Percentiles rank a stretch among this genome's conserved stretches.
Evolutionary conservation across 1,140 invertebrate species (phyloP).

Genomic region (Drosophila fuyamai): DNA sequence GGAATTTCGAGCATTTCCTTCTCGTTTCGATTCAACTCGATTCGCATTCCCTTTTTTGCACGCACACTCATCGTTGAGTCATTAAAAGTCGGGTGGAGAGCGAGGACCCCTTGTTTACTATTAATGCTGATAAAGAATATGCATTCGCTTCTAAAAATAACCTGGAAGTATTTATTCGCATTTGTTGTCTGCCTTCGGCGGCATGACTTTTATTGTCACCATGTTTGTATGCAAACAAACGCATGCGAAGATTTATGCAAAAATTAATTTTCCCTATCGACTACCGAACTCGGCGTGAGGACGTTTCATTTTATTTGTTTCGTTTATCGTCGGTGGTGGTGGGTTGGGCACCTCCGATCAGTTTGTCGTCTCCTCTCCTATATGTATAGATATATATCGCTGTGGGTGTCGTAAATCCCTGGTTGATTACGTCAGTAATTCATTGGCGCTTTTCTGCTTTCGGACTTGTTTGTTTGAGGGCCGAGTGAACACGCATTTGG

Average conservation of each 20-base stretch:
- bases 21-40: constrained; percentile 33
- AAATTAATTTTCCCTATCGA: constrained; percentile 47
- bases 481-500: constrained; percentile 38
- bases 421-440: constrained; percentile 67
- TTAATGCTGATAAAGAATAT: constrained; percentile 55
- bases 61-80: constrained; percentile 54
- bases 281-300: constrained; percentile 24
- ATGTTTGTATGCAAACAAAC: constrained; percentile 35
- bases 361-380: constrained; percentile 3
- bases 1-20: constrained; percentile 73
- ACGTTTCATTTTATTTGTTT: constrained; percentile 54
- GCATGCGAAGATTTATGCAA: constrained; percentile 73
- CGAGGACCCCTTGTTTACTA: constrained; percentile 48
- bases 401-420: constrained; percentile 46
- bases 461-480: constrained; percentile 15
- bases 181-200: constrained; percentile 18
- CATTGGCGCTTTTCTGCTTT: constrained; percentile 34
- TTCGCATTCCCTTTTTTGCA: constrained; percentile 39
- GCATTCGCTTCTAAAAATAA: constrained; percentile 49
- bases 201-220: constrained; percentile 35
- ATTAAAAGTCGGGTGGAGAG: constrained; percentile 12
- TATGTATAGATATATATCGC: not conserved
- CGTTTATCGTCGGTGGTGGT: constrained; percentile 41
- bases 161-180: constrained; percentile 13
- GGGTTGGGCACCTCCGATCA: constrained; percentile 19